A percentile compares a stretch with the other conserved stretches of the same genome.
phyloP scores from a whole-genome alignment of 2,797 vertebrate genomes.

The Eutrigla gurnardus region DNA sequence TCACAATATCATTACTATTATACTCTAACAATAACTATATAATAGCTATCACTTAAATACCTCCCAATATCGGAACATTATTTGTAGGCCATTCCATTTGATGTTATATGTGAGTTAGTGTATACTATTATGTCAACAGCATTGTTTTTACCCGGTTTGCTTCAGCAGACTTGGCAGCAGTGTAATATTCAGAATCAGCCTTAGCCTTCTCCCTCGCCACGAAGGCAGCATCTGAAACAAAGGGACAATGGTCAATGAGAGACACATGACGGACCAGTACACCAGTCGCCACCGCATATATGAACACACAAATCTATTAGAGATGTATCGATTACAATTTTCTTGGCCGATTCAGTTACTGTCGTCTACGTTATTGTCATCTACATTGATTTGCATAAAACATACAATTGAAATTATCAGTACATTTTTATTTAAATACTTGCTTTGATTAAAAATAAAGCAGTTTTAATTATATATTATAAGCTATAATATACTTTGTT shows the following conservation, averaged over 20 bases:
- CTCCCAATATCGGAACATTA: neutral
- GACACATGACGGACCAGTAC: slow-evolving; percentile 25
- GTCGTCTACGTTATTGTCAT: too few relatives aligned
- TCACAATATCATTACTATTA: neutral
- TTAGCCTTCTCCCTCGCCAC: slow-evolving; percentile 91
- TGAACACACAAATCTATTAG: slow-evolving; percentile 9
- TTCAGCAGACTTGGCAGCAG: slow-evolving; percentile 88
- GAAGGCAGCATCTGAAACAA: slow-evolving; percentile 90
- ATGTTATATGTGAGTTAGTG: slow-evolving; percentile 7
- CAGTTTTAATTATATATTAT: too few relatives aligned
- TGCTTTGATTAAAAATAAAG: too few relatives aligned
- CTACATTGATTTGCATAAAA: too few relatives aligned
- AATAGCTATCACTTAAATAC: neutral
- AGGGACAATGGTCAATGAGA: slow-evolving; percentile 39
- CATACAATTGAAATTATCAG: too few relatives aligned
- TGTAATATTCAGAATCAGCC: slow-evolving; percentile 95
- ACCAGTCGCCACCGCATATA: neutral
- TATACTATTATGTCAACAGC: neutral
- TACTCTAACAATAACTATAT: neutral
- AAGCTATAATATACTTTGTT: too few relatives aligned
- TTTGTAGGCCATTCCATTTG: neutral
- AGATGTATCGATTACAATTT: too few relatives aligned
- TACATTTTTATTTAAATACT: too few relatives aligned
- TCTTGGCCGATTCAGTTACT: too few relatives aligned
- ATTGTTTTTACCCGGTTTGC: slow-evolving; percentile 81